A percentile compares a stretch with the other conserved stretches of the same genome.
Evolutionary conservation across 1,140 invertebrate species (phyloP).

Genomic region (Cryptotermes secundus): DNA sequence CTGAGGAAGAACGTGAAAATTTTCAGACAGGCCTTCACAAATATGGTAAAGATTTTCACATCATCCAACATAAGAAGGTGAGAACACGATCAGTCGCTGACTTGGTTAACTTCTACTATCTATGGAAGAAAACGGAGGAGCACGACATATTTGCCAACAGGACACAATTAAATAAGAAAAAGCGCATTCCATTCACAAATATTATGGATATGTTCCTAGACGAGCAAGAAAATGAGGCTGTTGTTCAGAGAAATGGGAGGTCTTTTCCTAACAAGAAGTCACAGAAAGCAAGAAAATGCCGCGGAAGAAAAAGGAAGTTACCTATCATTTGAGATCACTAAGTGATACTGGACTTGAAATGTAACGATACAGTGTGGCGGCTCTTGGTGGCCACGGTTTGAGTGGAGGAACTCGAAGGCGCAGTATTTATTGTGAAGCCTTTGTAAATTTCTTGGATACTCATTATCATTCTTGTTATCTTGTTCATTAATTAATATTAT

Average conservation of each 20-base stretch:
- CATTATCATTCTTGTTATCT: too few species aligned
- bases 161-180: constrained; percentile 80
- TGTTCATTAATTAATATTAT: too few species aligned
- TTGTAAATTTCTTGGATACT: too few species aligned
- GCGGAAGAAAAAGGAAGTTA: neutral
- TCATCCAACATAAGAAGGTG: constrained; percentile 92
- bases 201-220: constrained; percentile 86
- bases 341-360: too few species aligned
- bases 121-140: constrained; percentile 98
- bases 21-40: constrained; percentile 92
- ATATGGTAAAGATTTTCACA: constrained; percentile 95
- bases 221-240: constrained; percentile 65
- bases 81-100: constrained; percentile 94
- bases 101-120: constrained; percentile 96
- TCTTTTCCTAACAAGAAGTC: constrained; percentile 55
- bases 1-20: constrained; percentile 95
- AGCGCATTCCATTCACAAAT: constrained; percentile 79
- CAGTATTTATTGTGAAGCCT: too few species aligned
- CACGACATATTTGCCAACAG: constrained; percentile 91
- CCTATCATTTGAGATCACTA: neutral
- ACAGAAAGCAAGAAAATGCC: constrained; percentile 37
- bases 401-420: too few species aligned
- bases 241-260: constrained; percentile 45
- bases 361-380: too few species aligned
- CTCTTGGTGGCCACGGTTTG: too few species aligned